phyloP scores from a whole-genome alignment of 2,888 invertebrate species.

The Digitonthophagus gazella region DNA sequence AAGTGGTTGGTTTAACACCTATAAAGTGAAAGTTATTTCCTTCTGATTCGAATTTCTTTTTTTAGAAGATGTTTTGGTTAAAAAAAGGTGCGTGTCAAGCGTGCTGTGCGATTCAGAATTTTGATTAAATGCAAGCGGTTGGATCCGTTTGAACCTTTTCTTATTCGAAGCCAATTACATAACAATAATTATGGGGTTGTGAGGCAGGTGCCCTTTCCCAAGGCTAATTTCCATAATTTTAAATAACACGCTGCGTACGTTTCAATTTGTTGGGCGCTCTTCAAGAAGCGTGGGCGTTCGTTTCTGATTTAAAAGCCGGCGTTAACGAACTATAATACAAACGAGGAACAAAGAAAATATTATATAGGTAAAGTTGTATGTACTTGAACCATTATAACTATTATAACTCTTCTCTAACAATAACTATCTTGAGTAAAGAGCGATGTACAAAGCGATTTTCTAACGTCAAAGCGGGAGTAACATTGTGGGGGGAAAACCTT shows the following conservation, averaged over 20 bases:
- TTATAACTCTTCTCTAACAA: too few relatives aligned
- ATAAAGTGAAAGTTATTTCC: not conserved
- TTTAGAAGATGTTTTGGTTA: not conserved
- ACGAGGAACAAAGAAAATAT: not conserved
- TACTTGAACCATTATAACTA: too few relatives aligned
- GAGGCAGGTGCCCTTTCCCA: constrained; percentile 7
- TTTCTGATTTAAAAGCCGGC: not conserved
- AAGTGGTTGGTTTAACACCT: not conserved
- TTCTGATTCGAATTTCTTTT: too few relatives aligned
- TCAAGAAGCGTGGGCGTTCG: constrained; percentile 4
- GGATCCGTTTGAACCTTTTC: not conserved
- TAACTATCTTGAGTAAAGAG: too few relatives aligned
- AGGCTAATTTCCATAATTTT: constrained; percentile 16
- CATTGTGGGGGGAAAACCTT: not conserved
- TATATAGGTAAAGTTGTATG: not conserved
- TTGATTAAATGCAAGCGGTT: constrained; percentile 10
- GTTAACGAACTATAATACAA: not conserved
- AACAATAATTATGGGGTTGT: constrained; percentile 10
- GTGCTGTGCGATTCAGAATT: constrained; percentile 3
- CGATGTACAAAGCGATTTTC: too few relatives aligned
- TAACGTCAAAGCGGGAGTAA: not conserved
- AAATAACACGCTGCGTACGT: constrained; percentile 15
- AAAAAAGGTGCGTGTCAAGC: not conserved
- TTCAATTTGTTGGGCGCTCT: constrained; percentile 11
- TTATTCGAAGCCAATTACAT: constrained; percentile 9